A percentile compares a stretch with the other conserved stretches of the same genome.
Conservation (phyloP, 2,113 vertebrate species). For the Zingel zingel region DNA sequence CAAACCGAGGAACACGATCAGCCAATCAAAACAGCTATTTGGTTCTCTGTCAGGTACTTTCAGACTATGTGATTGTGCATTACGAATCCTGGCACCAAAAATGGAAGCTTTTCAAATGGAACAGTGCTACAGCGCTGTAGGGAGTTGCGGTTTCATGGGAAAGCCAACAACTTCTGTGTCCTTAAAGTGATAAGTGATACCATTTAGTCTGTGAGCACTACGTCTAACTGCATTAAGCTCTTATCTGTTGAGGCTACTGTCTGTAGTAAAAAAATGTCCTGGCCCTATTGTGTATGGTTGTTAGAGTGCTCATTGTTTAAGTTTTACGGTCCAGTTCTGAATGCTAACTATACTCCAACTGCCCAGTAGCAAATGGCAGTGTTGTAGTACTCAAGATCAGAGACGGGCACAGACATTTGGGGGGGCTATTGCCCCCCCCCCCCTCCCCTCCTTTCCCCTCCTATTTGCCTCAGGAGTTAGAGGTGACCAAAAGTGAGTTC, state of each 20-base stretch:
- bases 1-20: slow-evolving; percentile 19
- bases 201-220: background rate
- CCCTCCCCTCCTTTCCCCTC: too few species aligned
- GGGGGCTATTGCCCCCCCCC: too few species aligned
- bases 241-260: background rate
- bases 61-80: slow-evolving; percentile 32
- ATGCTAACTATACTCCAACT: too few species aligned
- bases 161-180: background rate
- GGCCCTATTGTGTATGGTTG: background rate
- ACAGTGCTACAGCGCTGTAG: background rate
- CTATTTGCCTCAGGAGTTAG: too few species aligned
- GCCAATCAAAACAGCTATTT: slow-evolving; percentile 47
- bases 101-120: slow-evolving; percentile 43
- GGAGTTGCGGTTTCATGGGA: slow-evolving; percentile 34
- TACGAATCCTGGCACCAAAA: slow-evolving; percentile 37
- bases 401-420: too few species aligned
- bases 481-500: too few species aligned
- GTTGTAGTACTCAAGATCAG: too few species aligned
- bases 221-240: background rate
- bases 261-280: background rate
- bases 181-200: background rate
- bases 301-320: background rate
- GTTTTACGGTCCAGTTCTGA: background rate
- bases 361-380: too few species aligned
- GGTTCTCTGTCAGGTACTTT: slow-evolving; percentile 58